Base-by-base conservation (phyloP, 2,888 invertebrate species). In the Xestia c-nigrum region DNA sequence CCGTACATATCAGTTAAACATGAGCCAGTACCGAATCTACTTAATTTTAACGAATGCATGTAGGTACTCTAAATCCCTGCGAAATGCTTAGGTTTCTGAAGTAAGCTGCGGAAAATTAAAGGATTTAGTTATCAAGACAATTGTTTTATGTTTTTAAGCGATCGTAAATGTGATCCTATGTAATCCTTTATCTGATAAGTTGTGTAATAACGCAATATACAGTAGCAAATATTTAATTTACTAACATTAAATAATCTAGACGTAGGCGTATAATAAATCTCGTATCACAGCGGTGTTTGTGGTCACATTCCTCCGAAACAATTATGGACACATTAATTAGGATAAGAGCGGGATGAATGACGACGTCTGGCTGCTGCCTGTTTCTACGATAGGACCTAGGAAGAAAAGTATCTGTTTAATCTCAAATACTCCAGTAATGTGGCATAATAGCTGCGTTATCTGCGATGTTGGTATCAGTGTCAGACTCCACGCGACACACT, bases 151-250 rank as follows among this genome's bases (percentile, higher is more conserved):
- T 72, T 72, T n/a, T 78, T 72, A 83, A 83, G 38, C 46, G 47
- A 72, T 69, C 38, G 43, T 43, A 43, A 43, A 43, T 43, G 43
- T 7, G 68, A 31, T 31, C 31, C 31, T 31, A 31, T 31, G 31
- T 31, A 31, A 31, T 31, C 31, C 63, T 63, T 67, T 83, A 83
- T 83, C 80, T 43, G 81, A 72, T 81, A 84, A 81, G 50, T 43
- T 21, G 47, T 31, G 7, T 78, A 78, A 46, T 78, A 50, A 12
- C 66, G 14, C 24, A 61, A 38, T 66, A 69, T 6, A 70, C 84
- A 61, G 80, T 69, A 38, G 68, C 72, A 14, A 66, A 61, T 78
- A 61, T 69, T 19, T 12, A 47, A 43, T 9, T 67, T 43, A 16
- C 5, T 21, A 24, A n/a, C 50, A 47, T 24, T 24, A 16, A 31